Evolutionary conservation across 2,113 vertebrate species (phyloP).

Genomic region (Alosa alosa): DNA sequence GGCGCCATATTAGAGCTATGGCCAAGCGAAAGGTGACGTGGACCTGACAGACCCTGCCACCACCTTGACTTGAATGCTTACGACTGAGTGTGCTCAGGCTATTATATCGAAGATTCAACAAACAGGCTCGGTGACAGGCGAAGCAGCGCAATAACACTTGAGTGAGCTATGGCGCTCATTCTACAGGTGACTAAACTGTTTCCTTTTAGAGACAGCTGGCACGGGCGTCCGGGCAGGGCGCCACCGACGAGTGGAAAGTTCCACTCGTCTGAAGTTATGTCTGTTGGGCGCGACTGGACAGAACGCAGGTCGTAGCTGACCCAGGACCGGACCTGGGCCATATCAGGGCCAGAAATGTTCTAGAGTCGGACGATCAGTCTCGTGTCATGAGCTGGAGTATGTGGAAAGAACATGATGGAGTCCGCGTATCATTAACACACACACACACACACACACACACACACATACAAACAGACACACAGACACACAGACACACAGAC

Average conservation of each 20-base stretch:
- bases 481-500: background rate
- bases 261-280: conserved; percentile 33
- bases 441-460: conserved; percentile 7
- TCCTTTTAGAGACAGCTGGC: conserved; percentile 23
- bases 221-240: conserved; percentile 23
- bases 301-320: background rate
- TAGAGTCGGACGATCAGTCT: background rate
- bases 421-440: background rate
- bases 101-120: background rate
- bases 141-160: conserved; percentile 18
- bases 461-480: background rate
- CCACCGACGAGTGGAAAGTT: conserved; percentile 44
- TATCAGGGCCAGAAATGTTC: background rate
- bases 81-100: background rate
- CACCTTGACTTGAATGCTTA: background rate
- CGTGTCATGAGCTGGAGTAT: background rate
- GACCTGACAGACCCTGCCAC: background rate
- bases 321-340: background rate
- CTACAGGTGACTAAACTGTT: conserved; percentile 31
- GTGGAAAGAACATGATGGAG: background rate
- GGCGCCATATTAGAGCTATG: background rate
- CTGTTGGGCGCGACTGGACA: conserved; percentile 19
- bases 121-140: background rate
- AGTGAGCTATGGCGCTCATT: conserved; percentile 29
- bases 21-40: background rate